phyloP scores from a whole-genome alignment of 2,888 invertebrate species.

The Melanotus villosus region DNA sequence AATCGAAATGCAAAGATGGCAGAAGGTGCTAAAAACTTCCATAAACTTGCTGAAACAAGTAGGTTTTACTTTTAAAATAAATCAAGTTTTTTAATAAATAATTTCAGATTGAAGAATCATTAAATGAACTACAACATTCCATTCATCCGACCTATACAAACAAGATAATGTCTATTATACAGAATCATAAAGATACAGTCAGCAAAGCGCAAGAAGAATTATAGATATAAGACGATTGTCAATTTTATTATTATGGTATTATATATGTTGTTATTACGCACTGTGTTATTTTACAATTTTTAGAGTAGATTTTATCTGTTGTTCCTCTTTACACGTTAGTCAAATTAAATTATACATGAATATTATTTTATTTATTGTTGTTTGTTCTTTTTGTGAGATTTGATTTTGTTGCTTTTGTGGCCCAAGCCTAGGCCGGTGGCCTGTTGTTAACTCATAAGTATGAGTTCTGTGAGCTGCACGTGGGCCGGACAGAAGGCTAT shows the following conservation, averaged over 20 bases:
- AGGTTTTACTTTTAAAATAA: slow-evolving; percentile 65
- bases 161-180: slow-evolving; percentile 70
- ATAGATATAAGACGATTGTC: slow-evolving; percentile 48
- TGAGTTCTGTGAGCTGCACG: too few relatives aligned
- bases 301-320: slow-evolving; percentile 58
- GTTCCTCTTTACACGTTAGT: slow-evolving; percentile 55
- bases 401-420: too few relatives aligned
- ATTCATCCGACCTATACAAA: slow-evolving; percentile 72
- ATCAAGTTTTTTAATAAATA: too few relatives aligned
- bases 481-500: too few relatives aligned
- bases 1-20: slow-evolving; percentile 87
- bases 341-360: slow-evolving; percentile 19
- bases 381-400: too few relatives aligned
- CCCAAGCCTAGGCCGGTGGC: too few relatives aligned
- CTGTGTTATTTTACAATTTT: slow-evolving; percentile 59
- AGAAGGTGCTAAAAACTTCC: slow-evolving; percentile 80
- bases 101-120: slow-evolving; percentile 83
- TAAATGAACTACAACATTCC: slow-evolving; percentile 79
- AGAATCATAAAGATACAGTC: slow-evolving; percentile 56
- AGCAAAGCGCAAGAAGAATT: slow-evolving; percentile 49
- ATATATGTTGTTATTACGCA: slow-evolving; percentile 56
- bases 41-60: slow-evolving; percentile 81
- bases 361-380: background rate
- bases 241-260: slow-evolving; percentile 55
- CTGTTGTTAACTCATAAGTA: too few relatives aligned